Conservation (phyloP, 2,113 vertebrate species). For the Aix galericulata region DNA sequence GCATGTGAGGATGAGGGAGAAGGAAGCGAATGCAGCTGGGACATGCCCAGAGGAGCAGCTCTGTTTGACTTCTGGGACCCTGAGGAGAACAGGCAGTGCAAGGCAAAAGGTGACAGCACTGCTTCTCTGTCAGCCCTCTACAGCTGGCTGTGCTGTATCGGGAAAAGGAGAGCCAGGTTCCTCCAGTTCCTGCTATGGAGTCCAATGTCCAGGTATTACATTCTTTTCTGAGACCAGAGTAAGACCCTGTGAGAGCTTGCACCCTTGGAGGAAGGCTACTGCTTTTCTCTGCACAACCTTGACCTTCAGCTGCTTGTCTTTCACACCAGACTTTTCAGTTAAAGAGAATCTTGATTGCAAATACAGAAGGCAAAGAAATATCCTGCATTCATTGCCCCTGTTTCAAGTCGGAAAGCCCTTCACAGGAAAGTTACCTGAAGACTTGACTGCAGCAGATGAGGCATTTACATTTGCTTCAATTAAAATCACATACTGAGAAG, state of each 20-base stretch:
- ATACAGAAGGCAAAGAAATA: not conserved
- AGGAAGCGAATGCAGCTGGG: not conserved
- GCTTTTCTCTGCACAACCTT: not conserved
- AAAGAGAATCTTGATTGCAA: not conserved
- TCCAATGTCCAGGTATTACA: not conserved
- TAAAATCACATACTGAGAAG: slow-evolving; percentile 59
- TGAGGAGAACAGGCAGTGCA: not conserved
- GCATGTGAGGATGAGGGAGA: not conserved
- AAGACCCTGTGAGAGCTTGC: not conserved
- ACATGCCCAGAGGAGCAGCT: not conserved
- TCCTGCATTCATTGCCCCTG: not conserved
- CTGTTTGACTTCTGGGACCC: not conserved
- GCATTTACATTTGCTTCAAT: slow-evolving; percentile 18
- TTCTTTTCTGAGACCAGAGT: not conserved
- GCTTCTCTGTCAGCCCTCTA: not conserved
- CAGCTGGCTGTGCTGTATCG: not conserved
- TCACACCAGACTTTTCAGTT: not conserved
- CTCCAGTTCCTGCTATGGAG: not conserved
- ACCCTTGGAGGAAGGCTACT: not conserved
- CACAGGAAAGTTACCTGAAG: slow-evolving; percentile 28
- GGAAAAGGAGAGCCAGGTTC: not conserved
- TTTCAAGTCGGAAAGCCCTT: not conserved
- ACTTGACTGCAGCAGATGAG: not conserved
- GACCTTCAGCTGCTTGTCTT: not conserved
- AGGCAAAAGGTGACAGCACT: not conserved